phyloP scores from a whole-genome alignment of 2,888 invertebrate species.

The Rhamnusium bicolor region DNA sequence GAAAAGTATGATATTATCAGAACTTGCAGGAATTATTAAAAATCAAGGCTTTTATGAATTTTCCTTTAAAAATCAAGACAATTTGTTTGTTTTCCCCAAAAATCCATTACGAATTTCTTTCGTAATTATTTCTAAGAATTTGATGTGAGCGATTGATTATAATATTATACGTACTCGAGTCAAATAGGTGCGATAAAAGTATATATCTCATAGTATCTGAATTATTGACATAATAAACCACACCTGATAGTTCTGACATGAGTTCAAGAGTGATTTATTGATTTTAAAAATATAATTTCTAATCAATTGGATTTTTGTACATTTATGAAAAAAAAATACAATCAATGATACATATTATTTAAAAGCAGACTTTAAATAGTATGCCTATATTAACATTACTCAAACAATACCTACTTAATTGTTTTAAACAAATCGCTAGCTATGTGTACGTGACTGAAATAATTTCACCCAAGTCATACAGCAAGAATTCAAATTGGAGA shows the following conservation, averaged over 20 bases:
- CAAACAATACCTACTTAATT: too few relatives aligned
- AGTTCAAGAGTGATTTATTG: neutral
- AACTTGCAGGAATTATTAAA: too few relatives aligned
- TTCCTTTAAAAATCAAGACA: too few relatives aligned
- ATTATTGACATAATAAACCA: neutral
- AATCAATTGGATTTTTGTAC: neutral
- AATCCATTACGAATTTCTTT: too few relatives aligned
- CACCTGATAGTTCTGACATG: neutral
- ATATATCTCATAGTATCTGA: neutral
- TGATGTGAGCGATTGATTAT: too few relatives aligned
- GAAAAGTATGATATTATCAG: too few relatives aligned
- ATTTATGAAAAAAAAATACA: neutral
- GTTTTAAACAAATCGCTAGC: neutral
- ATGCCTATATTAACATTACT: neutral
- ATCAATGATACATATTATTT: neutral
- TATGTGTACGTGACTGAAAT: neutral
- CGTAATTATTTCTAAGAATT: too few relatives aligned
- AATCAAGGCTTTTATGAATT: too few relatives aligned
- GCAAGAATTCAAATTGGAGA: constrained; percentile 37
- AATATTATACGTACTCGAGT: neutral
- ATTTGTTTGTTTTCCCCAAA: too few relatives aligned
- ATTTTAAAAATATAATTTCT: neutral
- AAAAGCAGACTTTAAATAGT: neutral
- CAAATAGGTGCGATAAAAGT: neutral
- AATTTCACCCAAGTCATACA: neutral